Base-by-base conservation (phyloP, 2,888 invertebrate genomes). In the Acleris sparsana region DNA sequence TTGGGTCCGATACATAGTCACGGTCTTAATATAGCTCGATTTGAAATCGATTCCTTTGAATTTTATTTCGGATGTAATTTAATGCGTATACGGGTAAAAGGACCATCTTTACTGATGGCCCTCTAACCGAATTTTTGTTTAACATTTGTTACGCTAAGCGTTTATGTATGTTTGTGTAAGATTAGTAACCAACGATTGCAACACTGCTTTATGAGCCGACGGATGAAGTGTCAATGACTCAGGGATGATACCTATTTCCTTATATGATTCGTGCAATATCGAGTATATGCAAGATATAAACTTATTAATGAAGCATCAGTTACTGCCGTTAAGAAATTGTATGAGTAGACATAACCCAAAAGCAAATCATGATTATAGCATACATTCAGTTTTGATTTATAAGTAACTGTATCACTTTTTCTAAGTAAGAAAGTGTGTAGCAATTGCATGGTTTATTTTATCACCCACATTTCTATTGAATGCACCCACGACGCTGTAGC, bases 221-320 rank as follows among this genome's bases (percentile, higher is more conserved):
- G 39, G 22, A 6, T 39, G 43, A 52, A 44, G 44, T 20, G 29
- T 39, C 43, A 53, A 49, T 59, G 64, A 53, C 53, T 64, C 63
- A 64, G 46, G 48, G 52, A 39, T 53, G 53, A 52, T 57, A 59
- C 33, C 33, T 33, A 33, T 53, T 64, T 64, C 64, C 64, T 43
- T 49, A 18, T 64, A 18, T 64, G 48, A 64, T 18, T 58, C 53
- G 33, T 33, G 33, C 33, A 1, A 33, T 33, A 3, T 33, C 33
- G 33, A 9, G 33, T 33, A 33, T 33, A 7, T 33, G 9, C 25
- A 25, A 25, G 6, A 25, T 6, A 25, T 25, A 25, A 25, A 25
- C 25, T 25, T 25, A 6, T 25, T 25, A 25, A 25, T 1, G 6
- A 7, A 25, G 7, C 6, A 6, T 25, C 25, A 25, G 25, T 25